phyloP scores from a whole-genome alignment of 2,888 invertebrate genomes.

The Drosophila anceps region DNA sequence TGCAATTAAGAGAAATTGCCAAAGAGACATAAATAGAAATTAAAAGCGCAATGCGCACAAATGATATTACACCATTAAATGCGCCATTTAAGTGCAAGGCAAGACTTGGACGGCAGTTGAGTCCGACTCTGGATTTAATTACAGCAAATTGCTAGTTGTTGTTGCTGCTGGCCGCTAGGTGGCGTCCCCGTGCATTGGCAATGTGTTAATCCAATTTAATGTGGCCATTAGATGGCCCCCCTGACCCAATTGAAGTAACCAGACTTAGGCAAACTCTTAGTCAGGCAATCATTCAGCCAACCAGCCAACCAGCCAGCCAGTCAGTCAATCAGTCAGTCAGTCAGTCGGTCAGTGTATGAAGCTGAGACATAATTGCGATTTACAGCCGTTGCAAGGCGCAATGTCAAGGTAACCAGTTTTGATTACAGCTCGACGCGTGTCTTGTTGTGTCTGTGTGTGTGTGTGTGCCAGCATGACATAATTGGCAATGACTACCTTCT shows the following conservation, averaged over 20 bases:
- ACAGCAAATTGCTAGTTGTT: conserved; percentile 70
- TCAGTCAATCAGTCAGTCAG: conserved; percentile 27
- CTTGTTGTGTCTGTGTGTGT: conserved; percentile 17
- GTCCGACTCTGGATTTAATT: conserved; percentile 62
- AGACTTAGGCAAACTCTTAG: conserved; percentile 5
- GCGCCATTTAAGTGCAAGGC: conserved; percentile 77
- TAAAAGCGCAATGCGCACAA: conserved; percentile 67
- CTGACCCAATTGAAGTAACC: conserved; percentile 56
- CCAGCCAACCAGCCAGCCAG: conserved; percentile 23
- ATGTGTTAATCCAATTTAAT: conserved; percentile 78
- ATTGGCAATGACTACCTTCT: conserved; percentile 57
- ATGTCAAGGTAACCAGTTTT: conserved; percentile 79
- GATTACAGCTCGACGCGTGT: conserved; percentile 51
- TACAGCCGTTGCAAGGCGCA: conserved; percentile 41
- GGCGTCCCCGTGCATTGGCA: conserved; percentile 49
- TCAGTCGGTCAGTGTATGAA: conserved; percentile 11
- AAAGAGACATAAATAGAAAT: conserved; percentile 76
- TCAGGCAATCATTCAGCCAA: conserved; percentile 16
- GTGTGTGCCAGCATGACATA: conserved; percentile 54
- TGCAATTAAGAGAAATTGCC: conserved; percentile 67
- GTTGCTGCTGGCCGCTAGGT: conserved; percentile 37
- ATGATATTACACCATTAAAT: conserved; percentile 81
- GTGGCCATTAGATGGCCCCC: conserved; percentile 61
- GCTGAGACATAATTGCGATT: conserved; percentile 35
- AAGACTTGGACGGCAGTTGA: conserved; percentile 27